Evolutionary conservation across 2,888 invertebrate species (phyloP).

Genomic region (Cosmia pyralina): DNA sequence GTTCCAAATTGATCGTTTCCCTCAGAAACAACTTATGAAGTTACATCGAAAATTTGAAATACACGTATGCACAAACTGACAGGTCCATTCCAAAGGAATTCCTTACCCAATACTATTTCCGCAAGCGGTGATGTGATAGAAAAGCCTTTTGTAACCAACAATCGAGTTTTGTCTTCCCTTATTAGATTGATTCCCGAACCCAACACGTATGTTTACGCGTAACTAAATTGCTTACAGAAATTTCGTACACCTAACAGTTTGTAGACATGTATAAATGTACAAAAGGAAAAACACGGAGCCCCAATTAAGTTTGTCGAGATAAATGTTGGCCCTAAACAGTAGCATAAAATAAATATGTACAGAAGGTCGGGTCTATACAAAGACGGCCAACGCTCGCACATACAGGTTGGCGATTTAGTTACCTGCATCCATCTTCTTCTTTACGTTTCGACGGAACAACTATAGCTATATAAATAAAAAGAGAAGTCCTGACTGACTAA

Average conservation of each 20-base stretch:
- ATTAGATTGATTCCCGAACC: slow-evolving; percentile 60
- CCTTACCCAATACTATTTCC: slow-evolving; percentile 42
- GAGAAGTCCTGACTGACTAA: no score
- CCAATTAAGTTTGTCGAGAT: slow-evolving; percentile 84
- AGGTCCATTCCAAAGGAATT: slow-evolving; percentile 7
- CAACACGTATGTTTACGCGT: slow-evolving; percentile 60
- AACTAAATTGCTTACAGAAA: slow-evolving; percentile 65
- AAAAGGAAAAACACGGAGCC: slow-evolving; percentile 75
- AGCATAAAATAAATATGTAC: background rate
- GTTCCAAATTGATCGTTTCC: no score
- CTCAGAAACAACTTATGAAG: background rate
- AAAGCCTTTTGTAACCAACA: slow-evolving; percentile 53
- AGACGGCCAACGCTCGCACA: no score
- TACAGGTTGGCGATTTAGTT: no score
- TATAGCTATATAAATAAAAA: no score
- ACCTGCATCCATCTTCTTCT: no score
- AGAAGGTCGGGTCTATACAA: slow-evolving; percentile 8
- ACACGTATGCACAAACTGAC: slow-evolving; percentile 27
- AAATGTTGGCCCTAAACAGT: slow-evolving; percentile 79
- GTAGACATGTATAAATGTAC: slow-evolving; percentile 67
- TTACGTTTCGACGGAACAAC: no score
- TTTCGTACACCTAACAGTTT: slow-evolving; percentile 56
- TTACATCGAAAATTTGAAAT: background rate
- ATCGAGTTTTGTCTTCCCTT: slow-evolving; percentile 61
- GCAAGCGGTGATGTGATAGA: slow-evolving; percentile 48